Percentiles rank a stretch among this genome's conserved stretches.
Conservation (phyloP, 23 tunicate species). For the Botrylloides violaceus region DNA sequence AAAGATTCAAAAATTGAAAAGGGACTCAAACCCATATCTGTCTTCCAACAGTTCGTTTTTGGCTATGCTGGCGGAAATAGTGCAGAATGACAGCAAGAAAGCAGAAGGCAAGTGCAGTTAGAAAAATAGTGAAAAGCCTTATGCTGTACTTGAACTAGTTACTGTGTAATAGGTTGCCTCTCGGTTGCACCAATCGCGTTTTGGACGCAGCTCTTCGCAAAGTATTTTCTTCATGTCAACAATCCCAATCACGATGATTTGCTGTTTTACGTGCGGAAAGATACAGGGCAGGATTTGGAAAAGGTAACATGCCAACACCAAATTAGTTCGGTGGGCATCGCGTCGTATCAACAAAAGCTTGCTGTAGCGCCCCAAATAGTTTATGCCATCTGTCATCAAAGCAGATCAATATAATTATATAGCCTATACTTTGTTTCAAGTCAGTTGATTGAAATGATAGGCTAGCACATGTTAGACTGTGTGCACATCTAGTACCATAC, state of each 20-base stretch:
- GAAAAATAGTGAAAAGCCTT: not conserved
- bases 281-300: not conserved
- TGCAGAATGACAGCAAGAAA: slow-evolving; percentile 70
- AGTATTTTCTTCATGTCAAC: slow-evolving; percentile 68
- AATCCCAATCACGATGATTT: slow-evolving; percentile 85
- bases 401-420: too few relatives aligned
- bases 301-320: slow-evolving; percentile 13
- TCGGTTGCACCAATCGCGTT: slow-evolving; percentile 80
- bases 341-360: too few relatives aligned
- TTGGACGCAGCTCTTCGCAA: slow-evolving; percentile 91
- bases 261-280: slow-evolving; percentile 60
- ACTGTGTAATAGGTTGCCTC: slow-evolving; percentile 39
- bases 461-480: too few relatives aligned
- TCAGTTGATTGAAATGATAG: too few relatives aligned
- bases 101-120: slow-evolving; percentile 40
- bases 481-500: too few relatives aligned
- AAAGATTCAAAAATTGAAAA: not conserved
- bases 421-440: too few relatives aligned
- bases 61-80: slow-evolving; percentile 68
- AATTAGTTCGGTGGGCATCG: too few relatives aligned
- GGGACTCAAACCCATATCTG: not conserved
- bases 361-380: too few relatives aligned
- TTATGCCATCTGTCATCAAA: too few relatives aligned
- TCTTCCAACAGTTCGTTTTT: slow-evolving; percentile 21
- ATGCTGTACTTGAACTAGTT: too few relatives aligned